Base-by-base conservation (phyloP, 2,113 vertebrate species). In the Orthochromis malagaraziensis region DNA sequence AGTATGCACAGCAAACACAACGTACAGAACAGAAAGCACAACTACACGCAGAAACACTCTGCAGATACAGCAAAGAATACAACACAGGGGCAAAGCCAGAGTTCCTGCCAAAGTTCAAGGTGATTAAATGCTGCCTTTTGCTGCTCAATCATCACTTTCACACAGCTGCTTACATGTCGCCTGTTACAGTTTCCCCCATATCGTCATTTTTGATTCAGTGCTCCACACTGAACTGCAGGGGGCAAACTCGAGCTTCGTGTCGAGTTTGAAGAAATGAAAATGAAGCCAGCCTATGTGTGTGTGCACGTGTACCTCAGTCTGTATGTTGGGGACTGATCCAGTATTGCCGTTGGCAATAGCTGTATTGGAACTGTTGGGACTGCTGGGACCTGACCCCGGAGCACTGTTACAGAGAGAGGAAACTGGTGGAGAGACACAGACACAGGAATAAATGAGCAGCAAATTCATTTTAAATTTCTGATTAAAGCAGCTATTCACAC, bases 361-460 rank as follows among this genome's bases (percentile, higher is more conserved):
- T 4, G 92, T 77, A 19, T 94, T 95, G 79, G 94, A 95, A 38
- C 95, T 95, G 90, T 95, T 95, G 65, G 95, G 95, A 68, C 95
- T 95, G 88, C 95, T 95, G 63, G 95, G 95, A 90, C 95, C 95
- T 24, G 95, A 95, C 84, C 95, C 95, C 17, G 95, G 95, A 84
- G 95, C 95, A 9, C 94, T 95, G 17, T 88, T 95, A 84, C 95
- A 95, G 47, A 95, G 92, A 45, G 95, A 94, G 38, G 95, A 95
- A 7, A 95, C 95, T 95, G 89, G 70, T 8, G 11, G 85, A 79
- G 60, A 85, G 13, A 86, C 21, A 82, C 2, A 82, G 16, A 57
- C 10, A 84, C 5, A 88, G 42, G 9, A 65, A 5, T 82, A 14
- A 85, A 26, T 45, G 6, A 54, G 63, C 77, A 14, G 53, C 7